These are phyloP conservation scores for Calliopum simillimum DNA, from an alignment of 2,888 invertebrate genomes.

Conservation along the genomic window DNA sequence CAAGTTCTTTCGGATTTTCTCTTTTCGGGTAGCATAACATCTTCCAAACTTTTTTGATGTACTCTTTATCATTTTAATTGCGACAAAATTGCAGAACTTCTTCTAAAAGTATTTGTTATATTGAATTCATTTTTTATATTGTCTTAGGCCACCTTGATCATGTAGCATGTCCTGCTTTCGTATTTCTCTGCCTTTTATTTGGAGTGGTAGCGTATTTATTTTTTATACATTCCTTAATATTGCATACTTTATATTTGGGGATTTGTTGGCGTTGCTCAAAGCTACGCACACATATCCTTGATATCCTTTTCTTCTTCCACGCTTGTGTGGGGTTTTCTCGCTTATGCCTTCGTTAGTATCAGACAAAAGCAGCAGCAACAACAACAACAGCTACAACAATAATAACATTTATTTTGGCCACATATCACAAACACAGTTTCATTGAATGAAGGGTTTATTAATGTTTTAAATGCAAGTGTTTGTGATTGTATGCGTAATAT, in stretches of 20 bases:
- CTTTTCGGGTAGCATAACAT: too few relatives aligned
- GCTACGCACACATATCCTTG: neutral
- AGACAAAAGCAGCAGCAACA: neutral
- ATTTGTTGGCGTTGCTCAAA: constrained; percentile 2
- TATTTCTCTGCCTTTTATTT: neutral
- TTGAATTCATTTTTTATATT: constrained; percentile 2
- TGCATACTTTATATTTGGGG: constrained; percentile 18
- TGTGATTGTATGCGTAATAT: constrained; percentile 16
- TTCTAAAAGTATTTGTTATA: neutral
- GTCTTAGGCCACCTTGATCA: neutral
- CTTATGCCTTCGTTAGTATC: neutral
- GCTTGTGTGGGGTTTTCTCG: neutral
- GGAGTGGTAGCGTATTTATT: neutral
- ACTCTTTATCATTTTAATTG: too few relatives aligned
- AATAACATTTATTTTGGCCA: constrained; percentile 53
- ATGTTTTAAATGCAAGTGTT: constrained; percentile 60
- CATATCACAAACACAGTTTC: constrained; percentile 29
- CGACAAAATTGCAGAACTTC: too few relatives aligned
- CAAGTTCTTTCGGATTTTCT: too few relatives aligned
- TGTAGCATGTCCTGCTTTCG: neutral
- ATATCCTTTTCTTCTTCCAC: neutral
- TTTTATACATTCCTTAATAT: constrained; percentile 13
- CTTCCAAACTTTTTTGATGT: too few relatives aligned
- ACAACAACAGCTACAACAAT: neutral
- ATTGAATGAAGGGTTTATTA: constrained; percentile 48